Evolutionary conservation across 1,140 invertebrate species (phyloP).

Genomic region (Odontomachus brunneus): DNA sequence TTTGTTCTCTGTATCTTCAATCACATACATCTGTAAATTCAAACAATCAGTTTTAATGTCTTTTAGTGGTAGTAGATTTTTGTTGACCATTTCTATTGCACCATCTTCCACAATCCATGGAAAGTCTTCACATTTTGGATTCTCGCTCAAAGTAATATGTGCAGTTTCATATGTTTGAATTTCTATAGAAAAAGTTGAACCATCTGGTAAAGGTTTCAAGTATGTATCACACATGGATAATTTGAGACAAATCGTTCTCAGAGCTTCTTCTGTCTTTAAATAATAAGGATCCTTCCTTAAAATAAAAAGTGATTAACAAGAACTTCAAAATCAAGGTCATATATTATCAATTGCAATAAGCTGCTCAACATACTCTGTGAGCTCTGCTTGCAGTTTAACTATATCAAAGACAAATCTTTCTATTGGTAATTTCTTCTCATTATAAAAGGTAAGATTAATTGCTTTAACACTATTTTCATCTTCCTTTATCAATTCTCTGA

Average conservation of each 20-base stretch:
- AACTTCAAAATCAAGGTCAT: background rate
- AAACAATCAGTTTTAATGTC: slow-evolving; percentile 78
- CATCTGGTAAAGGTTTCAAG: slow-evolving; percentile 85
- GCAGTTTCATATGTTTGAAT: slow-evolving; percentile 86
- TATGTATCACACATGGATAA: slow-evolving; percentile 83
- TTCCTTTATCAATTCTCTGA: slow-evolving; percentile 83
- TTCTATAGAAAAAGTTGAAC: slow-evolving; percentile 86
- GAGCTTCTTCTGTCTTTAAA: slow-evolving; percentile 86
- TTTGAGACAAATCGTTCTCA: slow-evolving; percentile 87
- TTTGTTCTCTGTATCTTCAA: slow-evolving; percentile 68
- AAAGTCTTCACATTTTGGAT: slow-evolving; percentile 86
- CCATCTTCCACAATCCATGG: slow-evolving; percentile 84
- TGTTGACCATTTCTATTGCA: slow-evolving; percentile 67
- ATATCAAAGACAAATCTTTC: slow-evolving; percentile 87
- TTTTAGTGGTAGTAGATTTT: slow-evolving; percentile 78
- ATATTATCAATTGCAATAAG: background rate
- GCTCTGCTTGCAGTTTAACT: slow-evolving; percentile 73
- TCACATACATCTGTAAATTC: slow-evolving; percentile 78
- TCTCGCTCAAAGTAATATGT: slow-evolving; percentile 83
- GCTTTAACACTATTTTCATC: slow-evolving; percentile 81
- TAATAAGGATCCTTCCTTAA: slow-evolving; percentile 86
- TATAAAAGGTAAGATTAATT: slow-evolving; percentile 83
- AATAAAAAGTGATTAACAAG: slow-evolving; percentile 43
- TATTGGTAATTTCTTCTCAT: slow-evolving; percentile 77
- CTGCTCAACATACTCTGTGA: slow-evolving; percentile 73